Base-by-base conservation (phyloP, 1,140 invertebrate genomes). In the Scaptomyza hsui region DNA sequence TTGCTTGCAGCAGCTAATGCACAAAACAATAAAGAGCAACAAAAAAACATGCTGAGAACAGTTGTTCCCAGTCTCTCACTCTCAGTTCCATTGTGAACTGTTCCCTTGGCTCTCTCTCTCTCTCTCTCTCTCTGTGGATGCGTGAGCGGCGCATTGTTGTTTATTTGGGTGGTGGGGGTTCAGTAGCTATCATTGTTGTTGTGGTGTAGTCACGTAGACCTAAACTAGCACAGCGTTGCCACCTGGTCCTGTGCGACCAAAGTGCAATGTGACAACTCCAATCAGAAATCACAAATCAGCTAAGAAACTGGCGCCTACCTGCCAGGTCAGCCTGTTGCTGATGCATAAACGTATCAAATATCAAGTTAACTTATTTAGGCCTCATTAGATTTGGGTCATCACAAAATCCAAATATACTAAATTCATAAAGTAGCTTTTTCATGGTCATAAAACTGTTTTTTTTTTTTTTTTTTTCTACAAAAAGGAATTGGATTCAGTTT, bases 191-290 rank as follows among this genome's bases (percentile, higher is more conserved):
- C 53, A 55, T 61, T 76, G 59, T 67, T 67, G 67, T 67, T 74
- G 82, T 71, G 60, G 29, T 86, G 74, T 64, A 67, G 81, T 85
- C 81, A 85, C 81, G 81, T 86, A 85, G 81, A 80, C 81, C 45
- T 26, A 82, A 83, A 72, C 75, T 69, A 72, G 32, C 52, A 49
- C 51, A 51, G 81, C 73, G 80, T 85, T 85, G 80, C 80, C 80
- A 85, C 76, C 63, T 80, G 39, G 78, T 35, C 35, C 3, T 44
- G 3, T 10, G 15, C 24, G 24, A 53, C 3, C 26, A 18, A 2
- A 56, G 2, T 16, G 35, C 21, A 51, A 48, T 42, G 47, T 52
- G 9, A 48, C 13, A 41, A 24, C 63, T 53, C 72, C 76, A 80
- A 77, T 86, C 44, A 68, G 79, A 75, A 71, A 39, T 35, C 47